Percentiles rank a stretch among this genome's conserved stretches.
These are phyloP conservation scores for Endomychus coccineus DNA, from an alignment of 2,888 invertebrate species.

Conservation along the genomic window DNA sequence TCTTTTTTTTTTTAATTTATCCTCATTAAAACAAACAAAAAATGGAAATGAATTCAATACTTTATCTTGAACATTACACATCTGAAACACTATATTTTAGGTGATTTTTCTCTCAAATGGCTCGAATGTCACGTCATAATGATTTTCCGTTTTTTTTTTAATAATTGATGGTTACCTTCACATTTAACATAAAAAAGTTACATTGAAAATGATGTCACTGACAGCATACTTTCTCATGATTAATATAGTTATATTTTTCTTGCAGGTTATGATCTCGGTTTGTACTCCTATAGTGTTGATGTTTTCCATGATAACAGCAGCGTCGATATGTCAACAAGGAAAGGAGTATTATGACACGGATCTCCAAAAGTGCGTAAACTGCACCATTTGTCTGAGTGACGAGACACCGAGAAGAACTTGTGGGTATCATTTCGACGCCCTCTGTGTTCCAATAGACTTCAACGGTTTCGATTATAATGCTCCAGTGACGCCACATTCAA, in stretches of 20 bases:
- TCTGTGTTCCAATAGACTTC: conserved; percentile 56
- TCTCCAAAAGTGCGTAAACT: conserved; percentile 58
- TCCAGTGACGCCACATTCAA: conserved; percentile 5
- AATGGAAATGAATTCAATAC: no score
- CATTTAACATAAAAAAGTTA: no score
- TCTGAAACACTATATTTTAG: no score
- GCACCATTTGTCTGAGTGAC: conserved; percentile 60
- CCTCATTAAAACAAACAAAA: no score
- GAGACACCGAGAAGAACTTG: conserved; percentile 63
- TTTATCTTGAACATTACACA: no score
- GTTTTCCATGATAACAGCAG: conserved; percentile 26
- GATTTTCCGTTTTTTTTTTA: no score
- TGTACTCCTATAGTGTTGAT: conserved; percentile 29
- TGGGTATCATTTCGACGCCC: conserved; percentile 65
- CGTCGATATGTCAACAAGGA: conserved; percentile 43
- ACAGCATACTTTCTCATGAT: no score
- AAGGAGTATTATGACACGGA: conserved; percentile 64
- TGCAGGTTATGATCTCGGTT: conserved; percentile 39
- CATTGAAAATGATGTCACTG: no score
- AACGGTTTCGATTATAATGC: conserved; percentile 41
- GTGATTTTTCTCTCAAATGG: no score
- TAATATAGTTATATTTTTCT: conserved; percentile 17
- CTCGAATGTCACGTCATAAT: no score
- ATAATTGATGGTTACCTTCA: no score
- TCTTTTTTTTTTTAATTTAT: no score